Evolutionary conservation across 1,140 invertebrate species (phyloP).

Genomic region (Drosophila neocordata): DNA sequence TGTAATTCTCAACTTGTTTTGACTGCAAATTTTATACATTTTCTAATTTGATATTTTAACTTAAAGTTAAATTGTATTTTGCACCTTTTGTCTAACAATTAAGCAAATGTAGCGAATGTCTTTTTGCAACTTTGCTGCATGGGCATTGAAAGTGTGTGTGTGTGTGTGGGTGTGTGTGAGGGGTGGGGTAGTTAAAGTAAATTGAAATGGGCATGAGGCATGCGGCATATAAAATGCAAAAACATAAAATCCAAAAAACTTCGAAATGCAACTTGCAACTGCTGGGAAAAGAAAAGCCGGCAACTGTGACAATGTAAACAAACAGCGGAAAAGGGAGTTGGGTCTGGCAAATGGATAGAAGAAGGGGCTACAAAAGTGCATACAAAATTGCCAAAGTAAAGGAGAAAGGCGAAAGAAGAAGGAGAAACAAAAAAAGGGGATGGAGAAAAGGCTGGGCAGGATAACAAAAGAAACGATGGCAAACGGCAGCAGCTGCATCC

Average conservation of each 20-base stretch:
- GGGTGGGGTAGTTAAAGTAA: not conserved
- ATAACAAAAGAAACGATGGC: conserved; percentile 62
- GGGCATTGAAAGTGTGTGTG: not conserved
- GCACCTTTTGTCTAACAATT: conserved; percentile 53
- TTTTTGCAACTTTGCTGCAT: conserved; percentile 14
- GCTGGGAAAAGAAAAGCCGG: conserved; percentile 58
- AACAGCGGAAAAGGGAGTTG: conserved; percentile 46
- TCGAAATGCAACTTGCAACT: conserved; percentile 63
- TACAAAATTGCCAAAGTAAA: conserved; percentile 74
- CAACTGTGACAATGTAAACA: conserved; percentile 80
- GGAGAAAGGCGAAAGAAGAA: conserved; percentile 20
- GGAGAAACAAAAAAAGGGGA: not conserved
- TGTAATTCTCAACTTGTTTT: too few species aligned
- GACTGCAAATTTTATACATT: too few species aligned
- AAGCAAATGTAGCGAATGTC: conserved; percentile 60
- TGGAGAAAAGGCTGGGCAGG: not conserved
- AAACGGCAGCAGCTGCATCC: conserved; percentile 38
- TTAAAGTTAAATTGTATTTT: not conserved
- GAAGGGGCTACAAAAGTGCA: conserved; percentile 61
- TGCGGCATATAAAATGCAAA: conserved; percentile 73
- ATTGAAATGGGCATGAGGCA: conserved; percentile 23
- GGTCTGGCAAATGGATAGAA: not conserved
- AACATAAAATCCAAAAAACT: conserved; percentile 69
- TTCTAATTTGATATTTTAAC: too few species aligned
- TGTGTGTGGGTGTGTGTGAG: too few species aligned